Evolutionary conservation across 1,140 invertebrate species (phyloP).

Genomic region (Diplogasteroides magnus): DNA sequence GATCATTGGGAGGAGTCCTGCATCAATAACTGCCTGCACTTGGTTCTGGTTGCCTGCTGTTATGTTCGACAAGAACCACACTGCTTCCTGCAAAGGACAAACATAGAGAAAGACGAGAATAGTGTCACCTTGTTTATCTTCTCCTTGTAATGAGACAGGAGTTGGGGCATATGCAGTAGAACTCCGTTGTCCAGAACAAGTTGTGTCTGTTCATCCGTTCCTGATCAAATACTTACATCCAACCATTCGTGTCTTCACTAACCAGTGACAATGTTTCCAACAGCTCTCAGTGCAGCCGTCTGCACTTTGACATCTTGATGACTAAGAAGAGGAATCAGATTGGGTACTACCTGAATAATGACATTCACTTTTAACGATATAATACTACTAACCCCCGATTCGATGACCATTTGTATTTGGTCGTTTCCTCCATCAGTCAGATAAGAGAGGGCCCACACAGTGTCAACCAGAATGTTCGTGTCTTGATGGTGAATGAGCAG

Average conservation of each 20-base stretch:
- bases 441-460: conserved; percentile 98
- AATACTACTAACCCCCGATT: conserved; percentile 67
- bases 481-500: conserved; percentile 89
- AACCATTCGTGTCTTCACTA: not conserved
- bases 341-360: conserved; percentile 66
- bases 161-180: conserved; percentile 79
- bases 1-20: conserved; percentile 83
- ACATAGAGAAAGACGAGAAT: not conserved
- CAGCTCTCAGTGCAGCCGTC: conserved; percentile 88
- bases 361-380: not conserved
- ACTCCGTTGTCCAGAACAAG: conserved; percentile 85
- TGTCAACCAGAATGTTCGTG: conserved; percentile 95
- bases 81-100: conserved; percentile 71
- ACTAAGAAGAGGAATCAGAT: conserved; percentile 84
- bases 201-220: conserved; percentile 97
- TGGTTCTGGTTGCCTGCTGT: conserved; percentile 94
- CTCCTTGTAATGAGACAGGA: conserved; percentile 81
- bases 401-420: conserved; percentile 95
- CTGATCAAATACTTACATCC: not conserved
- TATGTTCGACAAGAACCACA: conserved; percentile 98
- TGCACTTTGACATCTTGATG: conserved; percentile 94
- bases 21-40: conserved; percentile 93
- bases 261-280: conserved; percentile 95
- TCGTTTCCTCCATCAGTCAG: conserved; percentile 95
- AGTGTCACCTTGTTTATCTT: conserved; percentile 68